Base-by-base conservation (phyloP, 2,888 invertebrate species). In the Notocelia uddmanniana region DNA sequence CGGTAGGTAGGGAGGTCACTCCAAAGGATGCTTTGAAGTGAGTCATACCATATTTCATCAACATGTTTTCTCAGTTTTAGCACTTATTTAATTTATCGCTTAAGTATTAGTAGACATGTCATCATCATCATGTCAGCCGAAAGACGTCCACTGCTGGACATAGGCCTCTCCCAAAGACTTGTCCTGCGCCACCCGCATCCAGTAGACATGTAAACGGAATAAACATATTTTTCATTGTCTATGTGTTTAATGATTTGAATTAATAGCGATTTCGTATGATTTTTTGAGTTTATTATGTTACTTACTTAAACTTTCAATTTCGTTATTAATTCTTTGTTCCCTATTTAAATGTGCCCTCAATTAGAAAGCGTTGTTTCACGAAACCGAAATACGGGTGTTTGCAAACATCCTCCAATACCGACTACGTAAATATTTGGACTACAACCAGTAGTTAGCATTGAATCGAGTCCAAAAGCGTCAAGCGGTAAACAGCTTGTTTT, bases 381-480 rank as follows among this genome's bases (percentile, higher is more conserved):
- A 45, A 71, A 66, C 66, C 67, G 34, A 59, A 71, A 67, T 59
- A 71, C 71, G 55, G 34, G 18, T 37, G 62, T 68, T 72, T 72
- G 72, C 72, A 72, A 72, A 72, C 72, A 72, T 68, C 57, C 64
- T 62, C 62, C 18, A 68, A 57, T 23, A 50, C 67, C 34, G 23
- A 21, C 45, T 34, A 37, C 48, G 72, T 72, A 72, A 72, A 72
- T 72, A 68, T 72, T 72, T 72, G 68, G 67, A 72, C 72, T 62
- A 62, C 72, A 57, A 54, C 67, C 54, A 59, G 58, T 68, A 59
- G 58, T 68, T 72, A 68, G 68, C 72, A 68, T 68, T 72, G 72
- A 72, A 72, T 72, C 72, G 67, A 26, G 67, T 72, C 72, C 68
- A 68, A 72, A 72, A 62, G 48, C 60, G 55, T 26, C 60, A 23